Base-by-base conservation (phyloP, 2,113 vertebrate species). In the Colaptes auratus region DNA sequence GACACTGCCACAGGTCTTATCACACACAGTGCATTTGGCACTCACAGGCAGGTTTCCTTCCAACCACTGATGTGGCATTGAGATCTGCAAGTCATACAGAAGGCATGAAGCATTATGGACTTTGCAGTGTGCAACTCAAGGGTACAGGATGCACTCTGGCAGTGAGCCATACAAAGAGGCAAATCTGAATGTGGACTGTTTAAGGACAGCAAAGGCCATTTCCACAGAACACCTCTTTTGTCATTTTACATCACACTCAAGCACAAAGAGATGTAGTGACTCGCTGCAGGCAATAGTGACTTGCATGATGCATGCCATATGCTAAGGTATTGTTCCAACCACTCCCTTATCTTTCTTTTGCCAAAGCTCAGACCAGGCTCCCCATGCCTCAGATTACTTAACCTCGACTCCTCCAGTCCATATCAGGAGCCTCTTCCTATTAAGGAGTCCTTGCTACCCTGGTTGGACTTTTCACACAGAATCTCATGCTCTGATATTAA, bases 31-130 rank as follows among this genome's bases (percentile, higher is more conserved):
- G 86, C 99, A 99, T 73, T 99, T 99, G 16, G 99, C 99, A 2
- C 99, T 99, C 89, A 99, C 99, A 0, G 99, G 98, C 15, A 99
- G 97, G 96, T 99, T 99, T 63, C 99, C 99, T 89, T 99, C 99
- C 92, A 99, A 77, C 99, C 99, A 99, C 97, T 99, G 99, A 90
- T 99, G 99, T 15, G 99, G 99, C 99, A 99, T 99, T 1, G 98
- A 99, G 63, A 99, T 98, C 99, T 99, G 96, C 58, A 80, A 48
- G 71, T 6, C n/a, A 35, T 65, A 58, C 30, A 72, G 59, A 91
- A 18, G n/a, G 18, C 71, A 55, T 63, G 6, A 28, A 58, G 12
- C 11, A 76, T 33, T 19, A 15, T 9, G 21, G 63, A 59, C 74
- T 60, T 75, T 31, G 44, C 78, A 69, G 44, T 69, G 30, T 3